Conservation (phyloP, 2,888 invertebrate species). For the Frankliniella fusca region DNA sequence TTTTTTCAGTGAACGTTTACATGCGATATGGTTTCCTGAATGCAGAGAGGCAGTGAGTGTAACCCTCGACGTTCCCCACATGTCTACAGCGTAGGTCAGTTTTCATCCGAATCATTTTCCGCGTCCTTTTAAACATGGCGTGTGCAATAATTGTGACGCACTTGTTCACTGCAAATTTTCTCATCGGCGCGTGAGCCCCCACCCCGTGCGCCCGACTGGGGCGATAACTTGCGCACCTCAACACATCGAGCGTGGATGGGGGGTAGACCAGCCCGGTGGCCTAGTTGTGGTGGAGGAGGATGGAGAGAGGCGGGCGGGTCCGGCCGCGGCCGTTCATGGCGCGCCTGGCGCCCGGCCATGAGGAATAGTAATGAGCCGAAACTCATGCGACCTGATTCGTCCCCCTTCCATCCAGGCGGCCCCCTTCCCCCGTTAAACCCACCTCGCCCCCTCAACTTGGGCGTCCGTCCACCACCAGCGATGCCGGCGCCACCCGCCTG, state of each 20-base stretch:
- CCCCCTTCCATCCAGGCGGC: neutral
- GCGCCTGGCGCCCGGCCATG: conserved; percentile 17
- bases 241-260: neutral
- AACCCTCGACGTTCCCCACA: no score
- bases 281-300: neutral
- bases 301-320: neutral
- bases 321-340: neutral
- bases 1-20: no score
- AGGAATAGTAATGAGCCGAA: conserved; percentile 25
- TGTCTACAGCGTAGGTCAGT: no score
- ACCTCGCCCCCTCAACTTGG: neutral
- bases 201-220: neutral
- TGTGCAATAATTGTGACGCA: no score
- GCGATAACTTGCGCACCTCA: neutral
- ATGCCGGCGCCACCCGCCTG: no score
- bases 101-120: no score
- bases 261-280: neutral
- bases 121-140: no score
- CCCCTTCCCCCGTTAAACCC: neutral
- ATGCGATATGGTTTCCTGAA: no score
- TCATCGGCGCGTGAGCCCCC: no score
- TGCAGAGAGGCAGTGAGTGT: no score
- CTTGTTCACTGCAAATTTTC: no score
- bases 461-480: neutral
- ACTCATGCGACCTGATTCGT: conserved; percentile 19